phyloP scores from a whole-genome alignment of 2,888 invertebrate genomes.

The Incurvaria masculella region DNA sequence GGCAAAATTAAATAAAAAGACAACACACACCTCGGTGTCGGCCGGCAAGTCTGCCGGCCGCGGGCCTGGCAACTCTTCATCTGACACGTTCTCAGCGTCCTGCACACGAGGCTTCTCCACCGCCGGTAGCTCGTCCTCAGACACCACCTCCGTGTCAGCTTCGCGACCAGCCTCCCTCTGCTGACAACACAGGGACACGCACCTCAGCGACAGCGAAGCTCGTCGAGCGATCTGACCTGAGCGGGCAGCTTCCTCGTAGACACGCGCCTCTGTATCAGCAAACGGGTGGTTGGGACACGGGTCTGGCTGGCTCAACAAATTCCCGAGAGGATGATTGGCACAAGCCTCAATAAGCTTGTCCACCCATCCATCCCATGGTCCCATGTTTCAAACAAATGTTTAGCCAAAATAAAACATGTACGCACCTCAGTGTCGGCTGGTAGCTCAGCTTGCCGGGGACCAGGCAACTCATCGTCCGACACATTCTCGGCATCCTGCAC shows the following conservation, averaged over 20 bases:
- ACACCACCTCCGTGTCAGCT: constrained; percentile 81
- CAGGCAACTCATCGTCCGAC: constrained; percentile 72
- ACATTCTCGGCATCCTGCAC: constrained; percentile 82
- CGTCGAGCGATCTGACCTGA: too few species aligned
- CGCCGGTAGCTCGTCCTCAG: constrained; percentile 76
- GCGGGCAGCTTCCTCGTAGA: too few species aligned
- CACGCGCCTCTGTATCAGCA: too few species aligned
- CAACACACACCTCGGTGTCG: constrained; percentile 58
- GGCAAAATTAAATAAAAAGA: background rate
- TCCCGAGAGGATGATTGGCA: too few species aligned
- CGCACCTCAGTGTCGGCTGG: constrained; percentile 72
- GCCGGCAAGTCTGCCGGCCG: constrained; percentile 68
- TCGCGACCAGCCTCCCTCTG: constrained; percentile 49
- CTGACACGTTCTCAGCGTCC: constrained; percentile 80
- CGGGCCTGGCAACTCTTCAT: constrained; percentile 72
- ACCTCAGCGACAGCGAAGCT: too few species aligned
- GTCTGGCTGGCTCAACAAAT: too few species aligned
- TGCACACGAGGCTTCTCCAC: constrained; percentile 73
- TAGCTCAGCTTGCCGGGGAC: constrained; percentile 66
- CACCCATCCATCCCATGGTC: too few species aligned
- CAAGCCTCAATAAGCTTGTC: too few species aligned
- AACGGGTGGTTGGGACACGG: too few species aligned
- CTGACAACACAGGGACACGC: too few species aligned
- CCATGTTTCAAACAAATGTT: too few species aligned
- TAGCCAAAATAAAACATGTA: too few species aligned